Evolutionary conservation across 2,797 vertebrate species (phyloP).

Genomic region (Cossypha polioptera): DNA sequence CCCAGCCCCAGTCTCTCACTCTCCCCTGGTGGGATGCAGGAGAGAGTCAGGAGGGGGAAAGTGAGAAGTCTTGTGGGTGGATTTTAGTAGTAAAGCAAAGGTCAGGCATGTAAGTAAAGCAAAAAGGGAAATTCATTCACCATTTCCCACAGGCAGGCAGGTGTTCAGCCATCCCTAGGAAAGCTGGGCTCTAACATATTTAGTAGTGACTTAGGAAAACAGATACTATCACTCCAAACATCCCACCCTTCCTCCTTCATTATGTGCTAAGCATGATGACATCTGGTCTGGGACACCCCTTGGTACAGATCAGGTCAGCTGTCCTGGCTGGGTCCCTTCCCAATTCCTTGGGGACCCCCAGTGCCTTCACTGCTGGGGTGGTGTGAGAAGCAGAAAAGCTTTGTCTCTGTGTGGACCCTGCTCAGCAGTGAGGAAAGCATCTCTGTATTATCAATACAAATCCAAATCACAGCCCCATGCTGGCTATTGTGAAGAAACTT

Average conservation of each 20-base stretch:
- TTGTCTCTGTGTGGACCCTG: not conserved
- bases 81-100: not conserved
- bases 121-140: not conserved
- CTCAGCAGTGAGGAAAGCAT: not conserved
- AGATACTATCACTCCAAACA: accelerated
- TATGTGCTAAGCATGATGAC: not conserved
- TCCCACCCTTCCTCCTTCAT: not conserved
- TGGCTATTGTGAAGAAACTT: not conserved
- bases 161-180: not conserved
- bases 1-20: accelerated
- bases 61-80: not conserved
- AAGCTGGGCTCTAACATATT: accelerated
- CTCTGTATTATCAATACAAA: not conserved
- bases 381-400: not conserved
- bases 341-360: accelerated
- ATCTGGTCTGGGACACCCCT: accelerated
- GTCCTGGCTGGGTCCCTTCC: not conserved
- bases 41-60: not conserved
- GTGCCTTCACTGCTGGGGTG: accelerated
- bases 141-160: accelerated
- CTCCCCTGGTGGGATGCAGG: accelerated
- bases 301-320: not conserved
- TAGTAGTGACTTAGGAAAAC: accelerated
- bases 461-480: not conserved
- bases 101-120: accelerated